Conservation (phyloP, 2,888 invertebrate genomes). For the Tetheella fluctuosa region DNA sequence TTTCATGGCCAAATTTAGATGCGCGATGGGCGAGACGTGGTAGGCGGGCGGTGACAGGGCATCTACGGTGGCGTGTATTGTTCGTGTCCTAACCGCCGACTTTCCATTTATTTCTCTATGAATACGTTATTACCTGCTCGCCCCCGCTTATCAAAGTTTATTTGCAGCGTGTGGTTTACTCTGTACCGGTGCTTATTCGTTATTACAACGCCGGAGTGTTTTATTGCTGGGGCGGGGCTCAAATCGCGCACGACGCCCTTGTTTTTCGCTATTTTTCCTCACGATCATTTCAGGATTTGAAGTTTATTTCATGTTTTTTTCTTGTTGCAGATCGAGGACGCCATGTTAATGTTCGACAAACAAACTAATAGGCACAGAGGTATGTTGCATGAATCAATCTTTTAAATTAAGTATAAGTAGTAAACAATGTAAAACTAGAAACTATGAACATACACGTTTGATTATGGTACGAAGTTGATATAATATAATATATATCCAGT, state of each 20-base stretch:
- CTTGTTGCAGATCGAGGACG: constrained; percentile 98
- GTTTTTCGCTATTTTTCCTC: constrained; percentile 73
- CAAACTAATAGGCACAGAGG: constrained; percentile 99
- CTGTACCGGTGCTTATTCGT: constrained; percentile 84
- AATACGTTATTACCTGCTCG: constrained; percentile 85
- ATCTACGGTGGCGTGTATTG: constrained; percentile 76
- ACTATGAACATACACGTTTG: too few relatives aligned
- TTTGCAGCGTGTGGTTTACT: constrained; percentile 84
- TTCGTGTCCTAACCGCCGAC: constrained; percentile 82
- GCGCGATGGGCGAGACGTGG: constrained; percentile 47
- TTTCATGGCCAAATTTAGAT: constrained; percentile 70
- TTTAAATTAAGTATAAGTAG: constrained; percentile 35
- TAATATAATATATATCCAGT: too few relatives aligned
- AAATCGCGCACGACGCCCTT: constrained; percentile 78
- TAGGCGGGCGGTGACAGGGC: constrained; percentile 70
- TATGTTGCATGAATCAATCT: constrained; percentile 77
- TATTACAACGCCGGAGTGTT: constrained; percentile 83
- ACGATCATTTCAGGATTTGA: constrained; percentile 66
- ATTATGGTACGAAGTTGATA: constrained; percentile 21
- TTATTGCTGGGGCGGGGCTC: constrained; percentile 81
- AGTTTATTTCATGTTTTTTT: constrained; percentile 71
- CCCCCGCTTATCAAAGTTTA: constrained; percentile 84
- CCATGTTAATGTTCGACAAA: constrained; percentile 99
- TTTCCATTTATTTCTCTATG: constrained; percentile 85
- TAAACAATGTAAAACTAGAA: neutral